Conservation (phyloP, 2,113 vertebrate species). For the Anguilla rostrata region DNA sequence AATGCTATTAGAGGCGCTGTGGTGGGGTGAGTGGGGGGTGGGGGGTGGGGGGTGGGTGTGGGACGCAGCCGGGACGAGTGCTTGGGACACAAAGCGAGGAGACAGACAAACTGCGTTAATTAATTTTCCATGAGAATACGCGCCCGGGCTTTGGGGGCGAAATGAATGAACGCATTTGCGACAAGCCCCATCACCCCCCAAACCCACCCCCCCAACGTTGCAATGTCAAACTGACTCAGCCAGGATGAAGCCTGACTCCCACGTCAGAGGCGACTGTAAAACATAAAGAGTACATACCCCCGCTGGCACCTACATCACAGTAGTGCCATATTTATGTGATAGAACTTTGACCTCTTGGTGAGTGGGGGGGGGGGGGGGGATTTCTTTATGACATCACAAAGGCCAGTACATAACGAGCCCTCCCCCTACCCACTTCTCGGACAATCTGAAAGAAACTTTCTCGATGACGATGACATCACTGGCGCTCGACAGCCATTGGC, state of each 20-base stretch:
- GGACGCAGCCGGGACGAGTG: conserved; percentile 33
- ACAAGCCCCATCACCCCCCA: conserved; percentile 31
- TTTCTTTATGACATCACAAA: neutral
- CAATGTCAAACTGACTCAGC: conserved; percentile 57
- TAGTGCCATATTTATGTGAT: no score
- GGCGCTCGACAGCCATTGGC: conserved; percentile 53
- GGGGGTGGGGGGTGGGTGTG: neutral
- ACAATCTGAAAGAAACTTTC: conserved; percentile 34
- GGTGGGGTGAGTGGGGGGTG: conserved; percentile 31
- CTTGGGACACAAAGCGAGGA: conserved; percentile 56
- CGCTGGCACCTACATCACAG: neutral
- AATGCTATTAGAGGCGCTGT: conserved; percentile 31
- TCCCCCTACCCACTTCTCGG: conserved; percentile 5
- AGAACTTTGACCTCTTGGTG: neutral
- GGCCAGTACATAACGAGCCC: neutral
- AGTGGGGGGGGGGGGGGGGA: neutral
- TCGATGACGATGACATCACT: conserved; percentile 52
- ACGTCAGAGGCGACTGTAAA: no score
- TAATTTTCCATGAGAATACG: conserved; percentile 73
- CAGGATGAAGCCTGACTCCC: no score
- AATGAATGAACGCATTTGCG: conserved; percentile 78
- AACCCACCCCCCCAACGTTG: conserved; percentile 23
- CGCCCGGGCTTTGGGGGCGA: conserved; percentile 62
- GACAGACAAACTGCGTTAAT: conserved; percentile 66
- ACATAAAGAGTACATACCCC: no score